Conservation (phyloP, 2,113 vertebrate genomes). For the Brachionichthys hirsutus region DNA sequence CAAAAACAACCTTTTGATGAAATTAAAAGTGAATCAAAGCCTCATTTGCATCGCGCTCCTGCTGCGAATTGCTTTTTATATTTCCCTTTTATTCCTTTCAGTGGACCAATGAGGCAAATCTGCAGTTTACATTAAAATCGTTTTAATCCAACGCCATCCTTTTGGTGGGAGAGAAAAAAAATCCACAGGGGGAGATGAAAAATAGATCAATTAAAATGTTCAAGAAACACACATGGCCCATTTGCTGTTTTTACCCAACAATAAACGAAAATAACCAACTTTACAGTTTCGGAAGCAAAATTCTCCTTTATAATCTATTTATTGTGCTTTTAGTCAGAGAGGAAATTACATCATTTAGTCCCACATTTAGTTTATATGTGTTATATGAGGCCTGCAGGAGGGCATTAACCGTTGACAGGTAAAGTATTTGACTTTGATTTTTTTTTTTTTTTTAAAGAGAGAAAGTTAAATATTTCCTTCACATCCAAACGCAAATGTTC, state of each 20-base stretch:
- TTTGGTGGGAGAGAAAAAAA: slow-evolving; percentile 32
- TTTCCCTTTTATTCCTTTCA: slow-evolving; percentile 39
- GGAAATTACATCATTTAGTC: slow-evolving; percentile 38
- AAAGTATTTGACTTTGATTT: too few species aligned
- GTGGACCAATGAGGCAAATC: slow-evolving; percentile 45
- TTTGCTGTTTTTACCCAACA: slow-evolving; percentile 41
- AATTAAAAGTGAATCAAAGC: slow-evolving; percentile 98
- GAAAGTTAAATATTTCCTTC: slow-evolving; percentile 8
- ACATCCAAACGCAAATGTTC: background rate
- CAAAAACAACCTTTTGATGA: slow-evolving; percentile 93
- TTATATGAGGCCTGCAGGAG: slow-evolving; percentile 23
- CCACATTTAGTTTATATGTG: slow-evolving; percentile 25
- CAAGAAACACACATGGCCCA: slow-evolving; percentile 56
- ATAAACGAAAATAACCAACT: slow-evolving; percentile 40
- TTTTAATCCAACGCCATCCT: slow-evolving; percentile 30
- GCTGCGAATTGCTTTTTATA: slow-evolving; percentile 31
- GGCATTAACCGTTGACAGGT: slow-evolving; percentile 29
- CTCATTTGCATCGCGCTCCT: slow-evolving; percentile 81
- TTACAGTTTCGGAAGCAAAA: slow-evolving; percentile 30
- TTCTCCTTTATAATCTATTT: slow-evolving; percentile 38
- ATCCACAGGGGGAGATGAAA: slow-evolving; percentile 57
- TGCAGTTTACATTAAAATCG: slow-evolving; percentile 22
- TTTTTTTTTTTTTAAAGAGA: slow-evolving; percentile 8
- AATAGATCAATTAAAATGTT: slow-evolving; percentile 70
- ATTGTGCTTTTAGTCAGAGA: slow-evolving; percentile 35